Base-by-base conservation (phyloP, 2,888 invertebrate species). In the Epinotia brunnichana region DNA sequence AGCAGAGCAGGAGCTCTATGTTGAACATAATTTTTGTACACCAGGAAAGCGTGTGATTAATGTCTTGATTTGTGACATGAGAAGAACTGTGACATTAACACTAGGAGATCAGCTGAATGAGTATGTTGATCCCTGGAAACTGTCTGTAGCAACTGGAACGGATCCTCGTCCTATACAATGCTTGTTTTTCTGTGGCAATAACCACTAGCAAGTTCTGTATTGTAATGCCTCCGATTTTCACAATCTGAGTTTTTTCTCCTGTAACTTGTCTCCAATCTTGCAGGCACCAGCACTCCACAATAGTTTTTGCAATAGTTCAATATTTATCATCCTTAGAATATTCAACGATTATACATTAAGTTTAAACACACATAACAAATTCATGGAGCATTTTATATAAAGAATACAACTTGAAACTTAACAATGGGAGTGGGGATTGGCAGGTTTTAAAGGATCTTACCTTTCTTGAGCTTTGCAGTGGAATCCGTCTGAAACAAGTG, bases 401-500 rank as follows among this genome's bases (percentile, higher is more conserved):
- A 66, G 60, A 61, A 67, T 39, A 71, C 48, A 70, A 68, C 54
- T 54, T 48, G 56, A 17, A 35, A 35, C 39, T 39, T 56, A 35
- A n/a, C 5, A 56, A 21, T 21, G 24, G 39, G 24, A 68, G 21
- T 15, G 13, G 48, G 39, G 48, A 56, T 29, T 2, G 19, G 5
- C 5, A 21, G 29, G 7, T 15, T n/a, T 15, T n/a, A 3, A 17
- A 69, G 76, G 75, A 77, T 85, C 94, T 94, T 94, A 94, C 94
- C 94, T 85, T 94, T 94, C 77, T 90, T 90, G 73, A 79, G 84
- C 85, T 95, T 94, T 74, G 94, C 86, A 82, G 94, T 94, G 80
- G 90, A 94, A 81, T 95, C 95, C 81, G 93, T 90, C 94, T 94
- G 92, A 78, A 93, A 93, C 77, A 79, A 78, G 74, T 76, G 68